These are phyloP conservation scores for Punctoribates punctum DNA, from an alignment of 2,888 invertebrate genomes.

Conservation along the genomic window DNA sequence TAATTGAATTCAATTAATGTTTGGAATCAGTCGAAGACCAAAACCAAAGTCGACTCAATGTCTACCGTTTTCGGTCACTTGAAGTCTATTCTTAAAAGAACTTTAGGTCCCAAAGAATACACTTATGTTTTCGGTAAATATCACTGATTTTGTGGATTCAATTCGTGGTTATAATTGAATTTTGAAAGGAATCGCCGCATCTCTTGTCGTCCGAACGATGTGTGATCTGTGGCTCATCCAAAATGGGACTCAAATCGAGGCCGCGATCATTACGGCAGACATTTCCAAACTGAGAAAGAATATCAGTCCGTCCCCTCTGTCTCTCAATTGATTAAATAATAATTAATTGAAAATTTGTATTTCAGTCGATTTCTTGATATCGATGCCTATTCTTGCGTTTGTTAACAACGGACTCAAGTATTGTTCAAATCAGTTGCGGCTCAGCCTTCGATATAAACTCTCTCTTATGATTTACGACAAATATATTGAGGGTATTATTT, in stretches of 20 bases:
- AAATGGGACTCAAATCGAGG: constrained; percentile 87
- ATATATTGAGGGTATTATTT: constrained; percentile 66
- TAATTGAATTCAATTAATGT: neutral
- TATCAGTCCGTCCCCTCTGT: constrained; percentile 11
- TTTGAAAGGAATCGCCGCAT: constrained; percentile 60
- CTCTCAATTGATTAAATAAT: neutral
- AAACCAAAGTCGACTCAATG: constrained; percentile 9
- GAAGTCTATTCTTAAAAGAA: constrained; percentile 39
- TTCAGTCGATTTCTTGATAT: constrained; percentile 43
- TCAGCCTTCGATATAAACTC: constrained; percentile 42
- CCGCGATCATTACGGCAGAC: constrained; percentile 55
- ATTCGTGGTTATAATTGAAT: neutral
- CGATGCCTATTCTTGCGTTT: constrained; percentile 46
- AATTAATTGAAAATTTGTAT: neutral
- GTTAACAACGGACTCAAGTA: constrained; percentile 46
- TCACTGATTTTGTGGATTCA: neutral
- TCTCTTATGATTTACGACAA: constrained; percentile 67
- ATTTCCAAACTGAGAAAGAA: constrained; percentile 40
- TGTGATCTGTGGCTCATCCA: constrained; percentile 98
- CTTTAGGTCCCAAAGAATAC: constrained; percentile 41
- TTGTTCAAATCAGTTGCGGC: constrained; percentile 42
- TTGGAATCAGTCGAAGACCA: constrained; percentile 5
- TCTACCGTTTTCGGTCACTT: constrained; percentile 21
- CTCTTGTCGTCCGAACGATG: constrained; percentile 80
- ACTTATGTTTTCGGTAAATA: constrained; percentile 29